These are phyloP conservation scores for Cistogaster globosa DNA, from an alignment of 2,888 invertebrate species.

Conservation along the genomic window DNA sequence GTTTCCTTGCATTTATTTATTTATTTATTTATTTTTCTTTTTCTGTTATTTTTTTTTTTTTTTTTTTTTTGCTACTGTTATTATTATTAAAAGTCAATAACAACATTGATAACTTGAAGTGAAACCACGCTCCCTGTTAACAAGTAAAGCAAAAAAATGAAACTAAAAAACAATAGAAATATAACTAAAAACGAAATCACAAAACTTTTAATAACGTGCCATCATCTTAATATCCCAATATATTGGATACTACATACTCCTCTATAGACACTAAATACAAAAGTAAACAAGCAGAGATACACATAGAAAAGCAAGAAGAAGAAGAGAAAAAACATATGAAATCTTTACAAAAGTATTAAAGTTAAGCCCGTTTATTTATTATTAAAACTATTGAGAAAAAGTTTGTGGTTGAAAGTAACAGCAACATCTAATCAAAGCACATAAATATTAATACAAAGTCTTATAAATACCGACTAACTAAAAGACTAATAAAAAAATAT, in stretches of 20 bases:
- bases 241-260: neutral
- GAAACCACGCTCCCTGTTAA: slow-evolving; percentile 23
- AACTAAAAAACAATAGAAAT: neutral
- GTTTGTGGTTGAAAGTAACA: slow-evolving; percentile 27
- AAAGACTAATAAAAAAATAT: slow-evolving; percentile 5
- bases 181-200: slow-evolving; percentile 21
- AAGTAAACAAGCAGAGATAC: neutral
- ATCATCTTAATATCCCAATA: slow-evolving; percentile 33
- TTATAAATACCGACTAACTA: slow-evolving; percentile 5
- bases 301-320: neutral
- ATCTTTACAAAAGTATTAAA: slow-evolving; percentile 64
- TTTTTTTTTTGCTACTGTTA: neutral
- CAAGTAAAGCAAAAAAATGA: neutral
- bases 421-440: slow-evolving; percentile 13
- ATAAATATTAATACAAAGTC: slow-evolving; percentile 12
- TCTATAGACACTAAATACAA: neutral
- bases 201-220: slow-evolving; percentile 34
- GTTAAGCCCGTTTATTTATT: slow-evolving; percentile 68
- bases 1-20: slow-evolving; percentile 33
- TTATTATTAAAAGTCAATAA: slow-evolving; percentile 40
- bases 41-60: neutral
- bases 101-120: slow-evolving; percentile 13
- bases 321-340: slow-evolving; percentile 9
- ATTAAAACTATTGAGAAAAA: slow-evolving; percentile 57
- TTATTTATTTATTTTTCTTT: no score